Evolutionary conservation across 2,113 vertebrate species (phyloP).

Genomic region (Atractosteus spatula): DNA sequence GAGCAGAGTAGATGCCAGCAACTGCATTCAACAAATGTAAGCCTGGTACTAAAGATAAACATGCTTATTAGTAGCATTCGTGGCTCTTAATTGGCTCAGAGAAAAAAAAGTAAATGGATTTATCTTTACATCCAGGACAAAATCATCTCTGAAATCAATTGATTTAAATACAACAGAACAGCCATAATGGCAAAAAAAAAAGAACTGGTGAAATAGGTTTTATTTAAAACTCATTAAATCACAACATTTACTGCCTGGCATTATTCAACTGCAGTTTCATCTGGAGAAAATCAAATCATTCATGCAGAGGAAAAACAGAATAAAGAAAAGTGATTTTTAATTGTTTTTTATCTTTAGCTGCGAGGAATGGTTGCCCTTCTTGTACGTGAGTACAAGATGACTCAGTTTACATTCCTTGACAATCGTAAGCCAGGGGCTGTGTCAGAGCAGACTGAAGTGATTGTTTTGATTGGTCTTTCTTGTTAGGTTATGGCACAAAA

Average conservation of each 20-base stretch:
- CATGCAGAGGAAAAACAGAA: conserved; percentile 26
- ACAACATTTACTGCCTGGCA: conserved; percentile 9
- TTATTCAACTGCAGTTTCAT: conserved; percentile 25
- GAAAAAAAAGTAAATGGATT: conserved; percentile 6
- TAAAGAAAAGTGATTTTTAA: conserved; percentile 17
- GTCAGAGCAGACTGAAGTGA: conserved; percentile 65
- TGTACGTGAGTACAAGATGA: conserved; percentile 48
- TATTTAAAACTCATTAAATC: conserved; percentile 2
- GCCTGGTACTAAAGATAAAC: conserved; percentile 70
- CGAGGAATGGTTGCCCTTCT: conserved; percentile 66
- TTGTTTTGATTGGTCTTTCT: conserved; percentile 58
- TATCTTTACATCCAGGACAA: conserved; percentile 6
- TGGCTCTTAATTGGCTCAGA: conserved; percentile 59
- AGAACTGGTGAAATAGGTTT: not conserved
- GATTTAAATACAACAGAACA: not conserved
- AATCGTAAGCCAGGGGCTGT: conserved; percentile 59
- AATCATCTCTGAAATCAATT: conserved; percentile 14
- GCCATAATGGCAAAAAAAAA: too few relatives aligned
- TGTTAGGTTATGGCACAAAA: conserved; percentile 57
- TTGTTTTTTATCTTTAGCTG: conserved; percentile 48
- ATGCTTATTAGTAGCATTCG: conserved; percentile 64
- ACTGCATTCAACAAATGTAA: conserved; percentile 59
- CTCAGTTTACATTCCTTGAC: conserved; percentile 63
- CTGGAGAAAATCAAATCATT: conserved; percentile 29
- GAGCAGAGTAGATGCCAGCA: conserved; percentile 59